Base-by-base conservation (phyloP, 2,797 vertebrate species). In the Florisuga fusca region DNA sequence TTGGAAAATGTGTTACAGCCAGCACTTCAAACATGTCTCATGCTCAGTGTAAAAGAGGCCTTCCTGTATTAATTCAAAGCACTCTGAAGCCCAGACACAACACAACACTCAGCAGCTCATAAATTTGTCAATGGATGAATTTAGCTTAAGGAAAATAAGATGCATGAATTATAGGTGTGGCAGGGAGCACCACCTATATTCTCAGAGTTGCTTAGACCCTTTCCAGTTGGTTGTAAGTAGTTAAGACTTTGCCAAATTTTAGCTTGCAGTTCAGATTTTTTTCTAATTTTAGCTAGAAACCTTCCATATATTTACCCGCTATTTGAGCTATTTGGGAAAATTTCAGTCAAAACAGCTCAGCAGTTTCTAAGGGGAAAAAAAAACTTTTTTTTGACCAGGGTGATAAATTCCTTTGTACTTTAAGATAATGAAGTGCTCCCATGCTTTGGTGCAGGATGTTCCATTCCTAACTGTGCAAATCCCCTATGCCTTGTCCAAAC, bases 41-140 rank as follows among this genome's bases (percentile, higher is more conserved):
- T 84, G 76, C 62, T 84, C 64, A 86, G 87, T 53, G 69, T 91
- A 94, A 85, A 85, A 96, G 91, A 96, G 87, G 51, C 15, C 93
- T 94, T 94, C 89, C 93, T 92, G 91, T 87, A 89, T 92, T 96
- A 92, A 89, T 92, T 94, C 94, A 91, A 91, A 92, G 87, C 16
- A 12, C 72, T 91, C 89, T 91, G 89, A 94, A 94, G 87, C 79
- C 87, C 83, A 96, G 96, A 96, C 95, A 94, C 93, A 95, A 90
- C 83, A 81, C 83, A 96, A 93, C 89, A 90, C 76, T 95, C 93
- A 96, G 38, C 94, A 96, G 96, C 89, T 95, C 96, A 94, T 96
- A 96, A 96, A 96, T 96, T 94, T 95, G 84, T 96, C 95, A 94
- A n/a, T 91, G 93, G 87, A 93, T 93, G 85, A 96, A 96, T 95